Conservation (phyloP, 2,888 invertebrate genomes). For the Pheosia gnoma region DNA sequence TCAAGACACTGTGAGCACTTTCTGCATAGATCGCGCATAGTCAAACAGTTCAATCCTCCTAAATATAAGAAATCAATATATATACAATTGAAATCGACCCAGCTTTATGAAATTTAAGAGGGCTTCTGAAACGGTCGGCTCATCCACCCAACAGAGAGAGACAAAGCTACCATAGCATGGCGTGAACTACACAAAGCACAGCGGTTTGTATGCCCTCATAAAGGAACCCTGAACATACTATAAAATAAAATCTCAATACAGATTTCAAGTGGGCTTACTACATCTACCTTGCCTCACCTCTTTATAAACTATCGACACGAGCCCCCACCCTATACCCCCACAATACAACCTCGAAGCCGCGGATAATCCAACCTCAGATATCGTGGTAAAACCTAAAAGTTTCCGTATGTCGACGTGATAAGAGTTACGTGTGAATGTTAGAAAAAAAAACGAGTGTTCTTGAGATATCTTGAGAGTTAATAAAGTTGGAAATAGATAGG, state of each 20-base stretch:
- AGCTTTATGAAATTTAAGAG: too few relatives aligned
- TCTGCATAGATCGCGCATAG: too few relatives aligned
- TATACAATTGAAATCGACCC: too few relatives aligned
- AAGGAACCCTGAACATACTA: too few relatives aligned
- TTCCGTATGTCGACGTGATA: not conserved
- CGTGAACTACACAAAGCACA: too few relatives aligned
- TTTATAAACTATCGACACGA: constrained; percentile 7
- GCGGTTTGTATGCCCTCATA: too few relatives aligned
- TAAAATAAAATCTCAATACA: constrained; percentile 7
- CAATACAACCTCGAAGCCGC: not conserved
- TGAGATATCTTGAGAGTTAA: not conserved
- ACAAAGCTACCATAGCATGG: too few relatives aligned
- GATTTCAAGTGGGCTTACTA: constrained; percentile 7
- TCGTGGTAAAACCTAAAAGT: not conserved
- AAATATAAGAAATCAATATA: too few relatives aligned
- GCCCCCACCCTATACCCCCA: not conserved
- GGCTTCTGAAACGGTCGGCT: too few relatives aligned
- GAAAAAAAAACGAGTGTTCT: not conserved
- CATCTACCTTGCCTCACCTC: not conserved
- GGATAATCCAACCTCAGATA: constrained; percentile 4
- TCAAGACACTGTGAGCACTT: too few relatives aligned
- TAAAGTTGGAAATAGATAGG: not conserved
- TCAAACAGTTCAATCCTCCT: too few relatives aligned
- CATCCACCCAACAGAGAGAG: too few relatives aligned
- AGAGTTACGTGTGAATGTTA: not conserved